Percentiles rank a stretch among this genome's conserved stretches.
phyloP scores from a whole-genome alignment of 1,140 invertebrate genomes.

The Octopus sinensis region DNA sequence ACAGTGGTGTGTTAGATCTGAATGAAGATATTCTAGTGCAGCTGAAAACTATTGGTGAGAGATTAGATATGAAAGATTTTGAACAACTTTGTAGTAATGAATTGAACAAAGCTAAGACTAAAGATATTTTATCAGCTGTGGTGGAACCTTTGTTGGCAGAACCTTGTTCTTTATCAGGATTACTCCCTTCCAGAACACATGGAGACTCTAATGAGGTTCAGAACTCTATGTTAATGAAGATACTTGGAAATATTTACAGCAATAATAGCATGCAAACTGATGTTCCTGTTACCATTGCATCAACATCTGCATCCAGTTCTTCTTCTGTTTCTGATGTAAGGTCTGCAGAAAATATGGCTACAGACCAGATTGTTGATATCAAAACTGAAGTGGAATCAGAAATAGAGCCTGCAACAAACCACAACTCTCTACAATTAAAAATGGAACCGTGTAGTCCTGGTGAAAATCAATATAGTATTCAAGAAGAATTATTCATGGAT shows the following conservation, averaged over 20 bases:
- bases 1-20: not conserved
- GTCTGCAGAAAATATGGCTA: too few relatives aligned
- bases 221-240: too few relatives aligned
- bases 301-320: too few relatives aligned
- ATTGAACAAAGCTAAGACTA: not conserved
- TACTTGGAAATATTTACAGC: too few relatives aligned
- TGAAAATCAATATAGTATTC: not conserved
- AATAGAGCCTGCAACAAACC: too few relatives aligned
- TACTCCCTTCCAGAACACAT: not conserved
- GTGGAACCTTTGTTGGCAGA: not conserved
- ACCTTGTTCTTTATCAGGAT: constrained; percentile 1
- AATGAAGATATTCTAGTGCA: not conserved
- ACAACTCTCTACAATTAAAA: not conserved
- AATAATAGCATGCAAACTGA: too few relatives aligned
- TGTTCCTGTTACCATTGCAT: too few relatives aligned
- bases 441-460: not conserved
- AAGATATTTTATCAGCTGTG: not conserved
- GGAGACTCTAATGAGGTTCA: too few relatives aligned
- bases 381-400: too few relatives aligned
- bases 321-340: too few relatives aligned
- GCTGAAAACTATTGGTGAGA: not conserved
- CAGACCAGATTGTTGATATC: too few relatives aligned
- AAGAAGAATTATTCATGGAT: not conserved
- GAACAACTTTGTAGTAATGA: constrained; percentile 1
- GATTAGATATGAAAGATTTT: constrained; percentile 5